Evolutionary conservation across 1,140 invertebrate genomes (phyloP).

Genomic region (Hetaerina americana): DNA sequence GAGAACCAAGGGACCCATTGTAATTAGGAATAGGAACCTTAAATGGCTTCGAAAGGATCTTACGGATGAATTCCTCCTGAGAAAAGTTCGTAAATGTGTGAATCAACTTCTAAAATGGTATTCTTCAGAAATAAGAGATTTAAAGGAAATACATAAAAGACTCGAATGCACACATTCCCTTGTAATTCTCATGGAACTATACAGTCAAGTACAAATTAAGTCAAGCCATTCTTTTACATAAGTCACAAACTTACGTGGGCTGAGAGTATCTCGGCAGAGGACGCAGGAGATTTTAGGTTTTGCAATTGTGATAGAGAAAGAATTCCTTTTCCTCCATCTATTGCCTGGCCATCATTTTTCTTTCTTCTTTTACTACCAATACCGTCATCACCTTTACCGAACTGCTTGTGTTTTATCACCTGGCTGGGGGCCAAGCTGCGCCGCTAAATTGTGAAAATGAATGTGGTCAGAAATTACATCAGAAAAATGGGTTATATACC

Average conservation of each 20-base stretch:
- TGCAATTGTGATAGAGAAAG: background rate
- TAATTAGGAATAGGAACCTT: conserved; percentile 92
- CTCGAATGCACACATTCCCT: background rate
- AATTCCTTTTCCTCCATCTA: background rate
- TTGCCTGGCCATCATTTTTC: conserved; percentile 21
- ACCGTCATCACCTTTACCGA: conserved; percentile 21
- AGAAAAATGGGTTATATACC: background rate
- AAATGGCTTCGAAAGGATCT: conserved; percentile 79
- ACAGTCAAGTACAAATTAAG: background rate
- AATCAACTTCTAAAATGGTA: background rate
- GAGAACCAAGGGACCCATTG: conserved; percentile 40
- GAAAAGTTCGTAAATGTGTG: conserved; percentile 14
- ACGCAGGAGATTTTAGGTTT: background rate
- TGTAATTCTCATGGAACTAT: background rate
- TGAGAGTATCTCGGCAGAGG: background rate
- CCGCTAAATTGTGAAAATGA: conserved; percentile 18
- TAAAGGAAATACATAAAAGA: background rate
- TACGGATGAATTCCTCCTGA: conserved; percentile 65
- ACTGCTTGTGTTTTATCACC: conserved; percentile 31
- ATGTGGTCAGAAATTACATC: background rate
- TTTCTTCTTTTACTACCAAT: conserved; percentile 16
- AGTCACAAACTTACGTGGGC: background rate
- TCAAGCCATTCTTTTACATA: background rate
- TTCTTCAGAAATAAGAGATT: background rate
- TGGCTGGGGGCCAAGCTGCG: conserved; percentile 42